Conservation (phyloP, 2,888 invertebrate species). For the Ophraella communa region DNA sequence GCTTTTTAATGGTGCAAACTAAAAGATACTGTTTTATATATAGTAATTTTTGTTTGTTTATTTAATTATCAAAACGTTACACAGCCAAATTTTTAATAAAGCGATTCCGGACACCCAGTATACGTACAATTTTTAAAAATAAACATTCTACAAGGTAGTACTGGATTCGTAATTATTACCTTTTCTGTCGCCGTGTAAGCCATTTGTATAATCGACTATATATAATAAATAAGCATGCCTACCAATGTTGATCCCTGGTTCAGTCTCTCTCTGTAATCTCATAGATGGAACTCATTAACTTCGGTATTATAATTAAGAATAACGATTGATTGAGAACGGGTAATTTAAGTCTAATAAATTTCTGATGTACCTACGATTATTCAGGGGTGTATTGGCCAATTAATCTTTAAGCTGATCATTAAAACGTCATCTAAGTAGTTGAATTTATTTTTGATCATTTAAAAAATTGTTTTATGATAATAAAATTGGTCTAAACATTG, state of each 20-base stretch:
- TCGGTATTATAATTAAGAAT: constrained; percentile 31
- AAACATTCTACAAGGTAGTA: neutral
- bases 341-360: constrained; percentile 26
- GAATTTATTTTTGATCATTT: neutral
- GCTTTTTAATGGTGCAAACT: too few relatives aligned
- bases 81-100: too few relatives aligned
- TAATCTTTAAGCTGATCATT: neutral
- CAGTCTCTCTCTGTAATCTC: constrained; percentile 19
- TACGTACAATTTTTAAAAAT: neutral
- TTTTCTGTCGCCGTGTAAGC: constrained; percentile 16
- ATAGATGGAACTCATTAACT: constrained; percentile 29
- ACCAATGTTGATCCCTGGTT: constrained; percentile 3
- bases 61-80: too few relatives aligned
- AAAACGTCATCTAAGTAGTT: neutral
- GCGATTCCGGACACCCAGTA: too few relatives aligned
- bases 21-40: too few relatives aligned
- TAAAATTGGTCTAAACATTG: too few relatives aligned
- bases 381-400: neutral
- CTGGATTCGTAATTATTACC: constrained; percentile 18
- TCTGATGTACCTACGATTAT: constrained; percentile 16
- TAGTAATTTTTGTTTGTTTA: too few relatives aligned
- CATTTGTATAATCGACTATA: constrained; percentile 18
- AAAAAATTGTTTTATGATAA: neutral
- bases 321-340: constrained; percentile 23
- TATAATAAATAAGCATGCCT: constrained; percentile 9